Percentiles rank a stretch among this genome's conserved stretches.
These are phyloP conservation scores for Nipponacmea schrenckii DNA, from an alignment of 2,888 invertebrate species.

Conservation along the genomic window DNA sequence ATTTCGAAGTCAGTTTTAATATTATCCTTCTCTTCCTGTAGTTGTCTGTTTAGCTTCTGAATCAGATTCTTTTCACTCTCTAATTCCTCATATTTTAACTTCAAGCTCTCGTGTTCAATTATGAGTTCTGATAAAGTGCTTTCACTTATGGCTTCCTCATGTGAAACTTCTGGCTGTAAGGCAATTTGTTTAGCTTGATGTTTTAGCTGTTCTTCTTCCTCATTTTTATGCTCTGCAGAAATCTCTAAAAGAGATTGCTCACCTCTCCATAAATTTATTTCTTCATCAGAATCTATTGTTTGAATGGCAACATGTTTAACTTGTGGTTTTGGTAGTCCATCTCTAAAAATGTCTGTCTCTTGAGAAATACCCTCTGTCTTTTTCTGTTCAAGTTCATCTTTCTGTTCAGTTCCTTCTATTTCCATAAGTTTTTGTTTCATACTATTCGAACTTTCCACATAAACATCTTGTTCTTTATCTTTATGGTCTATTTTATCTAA, in stretches of 20 bases:
- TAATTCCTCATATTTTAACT: constrained; percentile 1
- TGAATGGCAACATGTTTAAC: not conserved
- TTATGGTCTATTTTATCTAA: constrained; percentile 40
- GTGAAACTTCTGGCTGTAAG: not conserved
- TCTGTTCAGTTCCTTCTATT: constrained; percentile 26
- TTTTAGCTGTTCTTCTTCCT: not conserved
- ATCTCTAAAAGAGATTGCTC: not conserved
- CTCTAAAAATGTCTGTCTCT: constrained; percentile 18
- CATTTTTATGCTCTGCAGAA: not conserved
- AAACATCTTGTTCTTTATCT: constrained; percentile 32
- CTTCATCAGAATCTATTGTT: not conserved
- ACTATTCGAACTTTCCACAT: constrained; percentile 13
- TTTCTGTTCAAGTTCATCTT: constrained; percentile 28
- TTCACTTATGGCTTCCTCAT: not conserved
- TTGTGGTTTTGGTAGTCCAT: too few relatives aligned
- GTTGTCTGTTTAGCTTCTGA: not conserved
- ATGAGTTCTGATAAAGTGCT: not conserved
- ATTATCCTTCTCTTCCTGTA: not conserved
- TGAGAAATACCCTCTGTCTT: constrained; percentile 5
- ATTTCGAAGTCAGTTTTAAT: constrained; percentile 21
- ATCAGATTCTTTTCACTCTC: not conserved
- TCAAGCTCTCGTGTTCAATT: not conserved
- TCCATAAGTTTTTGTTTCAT: constrained; percentile 26
- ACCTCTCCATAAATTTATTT: constrained; percentile 29
- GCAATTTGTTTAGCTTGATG: not conserved